Evolutionary conservation across 2,888 invertebrate genomes (phyloP), one percentile per base, ranked within the genome.

Genomic region (Drosophila phalerata): DNA sequence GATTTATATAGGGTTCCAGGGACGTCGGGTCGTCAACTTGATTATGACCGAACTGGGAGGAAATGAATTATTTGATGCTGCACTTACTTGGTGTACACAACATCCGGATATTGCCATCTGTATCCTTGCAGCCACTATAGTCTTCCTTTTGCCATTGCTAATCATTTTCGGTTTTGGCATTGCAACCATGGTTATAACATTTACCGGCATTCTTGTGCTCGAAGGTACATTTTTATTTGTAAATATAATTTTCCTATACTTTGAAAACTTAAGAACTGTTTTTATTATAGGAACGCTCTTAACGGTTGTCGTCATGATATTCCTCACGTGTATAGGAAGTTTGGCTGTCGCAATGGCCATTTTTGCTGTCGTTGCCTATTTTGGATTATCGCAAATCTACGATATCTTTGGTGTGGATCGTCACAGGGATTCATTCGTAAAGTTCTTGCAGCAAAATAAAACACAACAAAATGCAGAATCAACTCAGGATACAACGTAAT

Each of bases 201-300:
- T 92, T 37, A 91, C 91, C 0, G 93, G 92, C 37, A 91, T 92
- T 55, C 71, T 92, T n/a, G 83, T 92, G 1, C 79, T 92, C 6
- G 92, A 92, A 87, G 92, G 92, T 92, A 22, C 3, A 2, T 22
- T 22, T 22, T 4, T 22, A 4, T 22, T 22, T 22, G 22, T 22
- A 22, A 22, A 22, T 22, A 19, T 22, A 1, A 10, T n/a, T 13
- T 10, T 19, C 6, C 6, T 11, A 13, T 13, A 30, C 11, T 13
- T 19, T 4, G 8, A 19, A n/a, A 3, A 6, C 1, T 32, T 13
- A 11, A 15, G n/a, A 13, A 1, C 15, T n/a, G 9, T 37, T 32
- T 22, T 22, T 28, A 22, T 73, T 72, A 0, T 45, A 92, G 92
- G 92, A 22, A 91, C 92, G 0, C 72, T 93, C 0, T 73, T 93